phyloP scores from a whole-genome alignment of 2,113 vertebrate species.

The Bufo bufo region DNA sequence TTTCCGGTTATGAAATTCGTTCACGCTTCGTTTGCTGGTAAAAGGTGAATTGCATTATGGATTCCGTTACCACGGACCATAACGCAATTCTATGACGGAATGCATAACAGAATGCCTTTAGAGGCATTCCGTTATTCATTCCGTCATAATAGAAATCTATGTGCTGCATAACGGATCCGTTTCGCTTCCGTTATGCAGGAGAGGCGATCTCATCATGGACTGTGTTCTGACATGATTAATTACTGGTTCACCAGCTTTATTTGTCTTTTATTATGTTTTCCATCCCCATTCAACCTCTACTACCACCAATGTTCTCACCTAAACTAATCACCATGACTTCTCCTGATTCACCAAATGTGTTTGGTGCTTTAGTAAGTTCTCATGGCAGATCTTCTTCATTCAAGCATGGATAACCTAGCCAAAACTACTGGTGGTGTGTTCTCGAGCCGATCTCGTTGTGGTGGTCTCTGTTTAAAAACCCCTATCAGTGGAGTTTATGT shows the following conservation, averaged over 20 bases:
- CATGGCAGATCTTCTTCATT: background rate
- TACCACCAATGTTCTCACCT: background rate
- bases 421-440: background rate
- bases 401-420: background rate
- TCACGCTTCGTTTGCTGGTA: too few species aligned
- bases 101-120: too few species aligned
- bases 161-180: too few species aligned
- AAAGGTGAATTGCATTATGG: too few species aligned
- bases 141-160: too few species aligned
- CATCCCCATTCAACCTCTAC: too few species aligned
- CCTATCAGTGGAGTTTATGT: background rate
- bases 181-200: too few species aligned
- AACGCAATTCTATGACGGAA: too few species aligned
- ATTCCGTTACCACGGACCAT: too few species aligned
- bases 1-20: too few species aligned
- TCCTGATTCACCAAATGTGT: background rate
- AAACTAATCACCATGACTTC: background rate
- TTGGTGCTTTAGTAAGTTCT: background rate
- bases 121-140: too few species aligned
- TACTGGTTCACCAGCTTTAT: background rate
- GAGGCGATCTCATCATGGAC: too few species aligned
- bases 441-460: background rate
- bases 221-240: background rate
- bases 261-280: background rate
- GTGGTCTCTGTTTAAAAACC: background rate